A percentile compares a stretch with the other conserved stretches of the same genome.
Evolutionary conservation across 2,797 vertebrate genomes (phyloP).

Genomic region (Serranus cabrilla): DNA sequence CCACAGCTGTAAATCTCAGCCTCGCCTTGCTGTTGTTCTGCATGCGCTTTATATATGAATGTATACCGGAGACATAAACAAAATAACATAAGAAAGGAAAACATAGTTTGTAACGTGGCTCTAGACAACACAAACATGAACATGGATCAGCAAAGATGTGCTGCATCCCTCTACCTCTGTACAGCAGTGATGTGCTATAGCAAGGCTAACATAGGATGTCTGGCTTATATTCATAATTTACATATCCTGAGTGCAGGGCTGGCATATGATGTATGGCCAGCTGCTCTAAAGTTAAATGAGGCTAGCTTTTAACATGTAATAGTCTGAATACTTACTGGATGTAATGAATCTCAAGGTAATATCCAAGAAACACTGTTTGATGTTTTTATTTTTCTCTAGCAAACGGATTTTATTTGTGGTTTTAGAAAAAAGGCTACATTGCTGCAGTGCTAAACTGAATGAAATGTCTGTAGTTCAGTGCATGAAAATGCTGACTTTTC

Average conservation of each 20-base stretch:
- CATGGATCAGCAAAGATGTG: slow-evolving; percentile 3
- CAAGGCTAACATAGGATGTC: slow-evolving; percentile 32
- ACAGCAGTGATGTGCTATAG: slow-evolving; percentile 19
- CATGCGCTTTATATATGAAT: slow-evolving; percentile 36
- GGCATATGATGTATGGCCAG: slow-evolving; percentile 62
- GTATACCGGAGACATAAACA: slow-evolving; percentile 40
- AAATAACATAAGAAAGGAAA: slow-evolving; percentile 46
- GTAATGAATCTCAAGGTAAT: slow-evolving; percentile 22
- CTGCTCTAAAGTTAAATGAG: slow-evolving; percentile 56
- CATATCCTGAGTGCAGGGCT: slow-evolving; percentile 55
- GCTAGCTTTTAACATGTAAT: slow-evolving; percentile 46
- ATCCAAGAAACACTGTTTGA: slow-evolving; percentile 24
- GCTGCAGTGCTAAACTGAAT: slow-evolving; percentile 12
- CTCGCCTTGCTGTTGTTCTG: slow-evolving; percentile 53
- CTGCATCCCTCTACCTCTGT: slow-evolving; percentile 19
- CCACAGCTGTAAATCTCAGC: slow-evolving; percentile 80
- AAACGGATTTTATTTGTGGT: slow-evolving; percentile 15
- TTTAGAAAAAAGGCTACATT: slow-evolving; percentile 7
- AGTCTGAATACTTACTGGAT: not conserved
- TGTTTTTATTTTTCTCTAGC: not conserved
- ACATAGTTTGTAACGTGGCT: slow-evolving; percentile 40
- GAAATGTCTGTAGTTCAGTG: slow-evolving; percentile 2
- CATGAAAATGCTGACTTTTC: slow-evolving; percentile 23
- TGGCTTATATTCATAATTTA: slow-evolving; percentile 67
- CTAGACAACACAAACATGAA: slow-evolving; percentile 25